Evolutionary conservation across 1,140 invertebrate species (phyloP).

Genomic region (Zaprionus ghesquierei): DNA sequence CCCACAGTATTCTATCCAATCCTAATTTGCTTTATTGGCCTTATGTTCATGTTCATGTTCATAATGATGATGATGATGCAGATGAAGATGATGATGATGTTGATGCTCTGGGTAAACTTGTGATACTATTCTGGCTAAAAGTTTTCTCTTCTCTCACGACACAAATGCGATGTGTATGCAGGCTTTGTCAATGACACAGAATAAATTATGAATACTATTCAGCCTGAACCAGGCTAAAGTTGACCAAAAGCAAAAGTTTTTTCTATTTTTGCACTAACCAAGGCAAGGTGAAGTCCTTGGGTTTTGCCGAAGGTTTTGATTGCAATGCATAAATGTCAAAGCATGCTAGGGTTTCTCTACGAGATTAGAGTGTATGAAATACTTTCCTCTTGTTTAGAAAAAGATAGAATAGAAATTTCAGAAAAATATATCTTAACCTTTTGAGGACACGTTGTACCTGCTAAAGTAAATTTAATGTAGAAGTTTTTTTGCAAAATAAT

Average conservation of each 20-base stretch:
- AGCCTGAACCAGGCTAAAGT: background rate
- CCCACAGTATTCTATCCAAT: background rate
- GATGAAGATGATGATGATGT: background rate
- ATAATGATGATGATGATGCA: too few species aligned
- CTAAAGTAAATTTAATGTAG: too few species aligned
- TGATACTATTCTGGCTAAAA: constrained; percentile 27
- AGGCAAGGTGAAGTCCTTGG: background rate
- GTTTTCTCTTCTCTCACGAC: constrained; percentile 7
- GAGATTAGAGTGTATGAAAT: too few species aligned
- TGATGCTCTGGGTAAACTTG: constrained; percentile 20
- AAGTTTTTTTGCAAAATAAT: too few species aligned
- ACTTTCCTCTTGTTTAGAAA: too few species aligned
- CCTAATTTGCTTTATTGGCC: constrained; percentile 44
- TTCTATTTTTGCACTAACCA: background rate
- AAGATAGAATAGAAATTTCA: too few species aligned
- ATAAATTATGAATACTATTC: constrained; percentile 33
- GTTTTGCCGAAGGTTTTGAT: background rate
- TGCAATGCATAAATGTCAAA: constrained; percentile 1
- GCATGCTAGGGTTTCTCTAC: too few species aligned
- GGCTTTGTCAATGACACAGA: background rate
- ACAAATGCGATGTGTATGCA: constrained; percentile 1
- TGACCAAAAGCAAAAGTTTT: constrained; percentile 10
- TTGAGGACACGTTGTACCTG: too few species aligned
- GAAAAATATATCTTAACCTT: too few species aligned
- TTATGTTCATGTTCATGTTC: background rate